Evolutionary conservation across 2,113 vertebrate genomes (phyloP).

Genomic region (Seriola aureovittata): DNA sequence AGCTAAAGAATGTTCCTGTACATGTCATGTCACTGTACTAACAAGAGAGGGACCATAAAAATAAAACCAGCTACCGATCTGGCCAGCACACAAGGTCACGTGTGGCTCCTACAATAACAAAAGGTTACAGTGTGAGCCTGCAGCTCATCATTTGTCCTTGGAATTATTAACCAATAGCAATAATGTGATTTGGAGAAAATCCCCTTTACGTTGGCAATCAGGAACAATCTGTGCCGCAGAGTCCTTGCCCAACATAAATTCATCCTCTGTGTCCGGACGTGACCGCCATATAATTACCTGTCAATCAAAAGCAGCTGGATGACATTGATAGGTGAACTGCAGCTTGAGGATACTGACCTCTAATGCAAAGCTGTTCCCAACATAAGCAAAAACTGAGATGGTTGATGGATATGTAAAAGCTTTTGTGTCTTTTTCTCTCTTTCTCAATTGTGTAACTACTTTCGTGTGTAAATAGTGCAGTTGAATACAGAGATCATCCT

Average conservation of each 20-base stretch:
- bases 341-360: conserved; percentile 49
- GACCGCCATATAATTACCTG: conserved; percentile 67
- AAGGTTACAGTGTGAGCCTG: conserved; percentile 27
- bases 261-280: conserved; percentile 29
- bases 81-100: conserved; percentile 27
- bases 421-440: neutral
- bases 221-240: conserved; percentile 49
- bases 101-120: conserved; percentile 31
- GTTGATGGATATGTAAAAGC: neutral
- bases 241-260: conserved; percentile 57
- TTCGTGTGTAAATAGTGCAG: neutral
- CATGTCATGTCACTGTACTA: neutral
- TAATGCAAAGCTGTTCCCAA: conserved; percentile 19
- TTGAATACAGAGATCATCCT: neutral
- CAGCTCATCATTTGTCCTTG: conserved; percentile 41
- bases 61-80: conserved; percentile 17
- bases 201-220: conserved; percentile 56
- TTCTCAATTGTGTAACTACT: neutral
- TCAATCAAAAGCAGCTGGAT: conserved; percentile 65
- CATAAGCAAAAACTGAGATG: neutral
- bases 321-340: conserved; percentile 69
- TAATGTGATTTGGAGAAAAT: conserved; percentile 71
- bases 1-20: conserved; percentile 15
- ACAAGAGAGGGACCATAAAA: neutral
- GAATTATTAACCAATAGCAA: conserved; percentile 61